A percentile compares a stretch with the other conserved stretches of the same genome.
These are phyloP conservation scores for Lasioglossum morio DNA, from an alignment of 2,888 invertebrate species.

Conservation along the genomic window DNA sequence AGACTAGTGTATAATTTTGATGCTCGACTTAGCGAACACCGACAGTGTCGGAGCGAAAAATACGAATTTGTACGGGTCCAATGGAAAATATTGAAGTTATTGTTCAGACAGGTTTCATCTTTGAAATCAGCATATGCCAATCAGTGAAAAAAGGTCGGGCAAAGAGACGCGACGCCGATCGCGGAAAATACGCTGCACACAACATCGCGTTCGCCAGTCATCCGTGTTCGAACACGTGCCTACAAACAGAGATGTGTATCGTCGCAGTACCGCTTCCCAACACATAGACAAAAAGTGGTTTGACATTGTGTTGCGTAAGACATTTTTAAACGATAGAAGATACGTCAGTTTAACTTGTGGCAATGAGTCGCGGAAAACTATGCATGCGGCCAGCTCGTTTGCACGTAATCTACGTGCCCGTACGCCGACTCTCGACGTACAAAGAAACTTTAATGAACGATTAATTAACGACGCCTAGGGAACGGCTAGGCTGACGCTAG, in stretches of 20 bases:
- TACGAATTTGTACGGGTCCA: background rate
- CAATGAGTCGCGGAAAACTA: constrained; percentile 18
- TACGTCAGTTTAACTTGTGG: constrained; percentile 35
- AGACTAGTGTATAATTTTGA: background rate
- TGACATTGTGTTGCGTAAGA: constrained; percentile 51
- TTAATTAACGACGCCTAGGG: constrained; percentile 11
- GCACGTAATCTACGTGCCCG: background rate
- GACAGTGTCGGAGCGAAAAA: background rate
- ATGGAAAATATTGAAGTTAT: background rate
- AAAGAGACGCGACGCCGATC: background rate
- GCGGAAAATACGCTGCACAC: constrained; percentile 16
- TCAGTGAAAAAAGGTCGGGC: background rate
- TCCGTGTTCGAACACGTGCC: constrained; percentile 13
- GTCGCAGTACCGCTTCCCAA: background rate
- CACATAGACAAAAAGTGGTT: constrained; percentile 19
- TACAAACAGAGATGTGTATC: background rate
- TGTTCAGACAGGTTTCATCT: background rate
- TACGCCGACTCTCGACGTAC: background rate
- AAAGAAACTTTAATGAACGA: constrained; percentile 19
- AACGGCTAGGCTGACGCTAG: background rate
- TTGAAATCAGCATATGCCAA: background rate
- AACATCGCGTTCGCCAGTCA: background rate
- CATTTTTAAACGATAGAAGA: constrained; percentile 40
- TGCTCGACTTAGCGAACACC: too few species aligned
- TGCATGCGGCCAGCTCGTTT: constrained; percentile 6